These are phyloP conservation scores for Perizoma affinitatum DNA, from an alignment of 2,888 invertebrate species.

Conservation along the genomic window DNA sequence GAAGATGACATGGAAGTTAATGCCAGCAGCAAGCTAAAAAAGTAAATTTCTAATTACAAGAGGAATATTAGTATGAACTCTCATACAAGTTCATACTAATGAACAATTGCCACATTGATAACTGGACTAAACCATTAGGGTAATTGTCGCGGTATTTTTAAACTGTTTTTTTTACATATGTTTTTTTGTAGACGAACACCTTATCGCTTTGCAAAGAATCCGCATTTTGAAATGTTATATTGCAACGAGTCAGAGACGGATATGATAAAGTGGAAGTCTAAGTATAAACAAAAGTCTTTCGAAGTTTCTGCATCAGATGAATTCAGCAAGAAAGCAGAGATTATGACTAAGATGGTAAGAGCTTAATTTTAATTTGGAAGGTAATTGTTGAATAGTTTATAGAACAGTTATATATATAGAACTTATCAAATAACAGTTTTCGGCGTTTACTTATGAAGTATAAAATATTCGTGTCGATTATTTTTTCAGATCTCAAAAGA, in stretches of 20 bases:
- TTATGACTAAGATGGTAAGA: slow-evolving; percentile 68
- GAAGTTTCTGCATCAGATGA: slow-evolving; percentile 78
- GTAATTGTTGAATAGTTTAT: background rate
- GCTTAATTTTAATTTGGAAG: background rate
- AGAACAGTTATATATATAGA: no score
- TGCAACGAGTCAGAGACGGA: slow-evolving; percentile 76
- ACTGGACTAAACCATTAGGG: no score
- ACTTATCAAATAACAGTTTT: no score
- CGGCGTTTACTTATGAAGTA: background rate
- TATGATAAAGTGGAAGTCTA: slow-evolving; percentile 80
- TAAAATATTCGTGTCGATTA: no score
- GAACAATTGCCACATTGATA: no score
- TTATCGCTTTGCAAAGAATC: slow-evolving; percentile 49
- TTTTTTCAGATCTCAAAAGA: slow-evolving; percentile 77
- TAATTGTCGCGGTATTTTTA: background rate
- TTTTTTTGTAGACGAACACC: slow-evolving; percentile 5
- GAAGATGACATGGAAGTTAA: slow-evolving; percentile 64
- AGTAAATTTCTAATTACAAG: slow-evolving; percentile 23
- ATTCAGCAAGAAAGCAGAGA: slow-evolving; percentile 76
- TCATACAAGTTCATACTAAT: no score
- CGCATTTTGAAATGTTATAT: slow-evolving; percentile 71
- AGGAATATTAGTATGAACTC: no score
- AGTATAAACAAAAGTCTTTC: slow-evolving; percentile 70
- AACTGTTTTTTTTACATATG: background rate
- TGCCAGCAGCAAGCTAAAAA: slow-evolving; percentile 27